Conservation (phyloP, 2,888 invertebrate genomes). For the Oscheius myriophilus region DNA sequence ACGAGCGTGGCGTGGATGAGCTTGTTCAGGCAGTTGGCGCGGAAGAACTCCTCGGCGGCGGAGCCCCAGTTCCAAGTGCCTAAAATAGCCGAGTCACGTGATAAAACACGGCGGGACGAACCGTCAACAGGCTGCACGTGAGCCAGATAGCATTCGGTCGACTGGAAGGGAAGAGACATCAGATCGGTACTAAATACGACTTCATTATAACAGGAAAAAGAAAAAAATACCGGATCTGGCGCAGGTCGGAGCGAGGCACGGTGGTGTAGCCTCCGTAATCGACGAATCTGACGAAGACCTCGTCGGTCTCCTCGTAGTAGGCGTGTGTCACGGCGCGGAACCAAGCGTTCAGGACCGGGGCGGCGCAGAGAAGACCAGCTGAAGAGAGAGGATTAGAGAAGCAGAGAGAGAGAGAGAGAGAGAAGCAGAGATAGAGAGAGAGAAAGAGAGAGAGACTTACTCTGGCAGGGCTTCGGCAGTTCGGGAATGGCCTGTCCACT, state of each 20-base stretch:
- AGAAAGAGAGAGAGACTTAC: slow-evolving; percentile 76
- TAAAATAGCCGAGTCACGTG: slow-evolving; percentile 23
- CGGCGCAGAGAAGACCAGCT: slow-evolving; percentile 89
- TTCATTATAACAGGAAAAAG: neutral
- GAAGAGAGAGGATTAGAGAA: slow-evolving; percentile 60
- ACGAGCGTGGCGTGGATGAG: slow-evolving; percentile 64
- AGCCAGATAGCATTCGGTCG: slow-evolving; percentile 92
- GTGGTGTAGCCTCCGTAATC: slow-evolving; percentile 93
- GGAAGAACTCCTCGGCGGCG: slow-evolving; percentile 60
- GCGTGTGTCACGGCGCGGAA: slow-evolving; percentile 85
- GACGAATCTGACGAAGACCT: slow-evolving; percentile 85
- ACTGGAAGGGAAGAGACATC: slow-evolving; percentile 93
- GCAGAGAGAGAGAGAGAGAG: slow-evolving; percentile 43
- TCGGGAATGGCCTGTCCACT: slow-evolving; percentile 81
- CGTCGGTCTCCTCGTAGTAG: slow-evolving; percentile 76
- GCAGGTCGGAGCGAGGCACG: slow-evolving; percentile 81
- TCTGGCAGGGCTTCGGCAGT: slow-evolving; percentile 82
- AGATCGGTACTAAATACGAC: slow-evolving; percentile 81
- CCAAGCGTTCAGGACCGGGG: slow-evolving; percentile 86
- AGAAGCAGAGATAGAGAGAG: neutral
- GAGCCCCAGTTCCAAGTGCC: slow-evolving; percentile 63
- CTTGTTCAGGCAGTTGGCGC: slow-evolving; percentile 52
- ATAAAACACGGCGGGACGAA: slow-evolving; percentile 71
- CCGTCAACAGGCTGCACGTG: slow-evolving; percentile 84
- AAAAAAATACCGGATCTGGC: slow-evolving; percentile 79